Percentiles rank a stretch among this genome's conserved stretches.
Conservation (phyloP, 2,888 invertebrate species). For the Odontothrips loti region DNA sequence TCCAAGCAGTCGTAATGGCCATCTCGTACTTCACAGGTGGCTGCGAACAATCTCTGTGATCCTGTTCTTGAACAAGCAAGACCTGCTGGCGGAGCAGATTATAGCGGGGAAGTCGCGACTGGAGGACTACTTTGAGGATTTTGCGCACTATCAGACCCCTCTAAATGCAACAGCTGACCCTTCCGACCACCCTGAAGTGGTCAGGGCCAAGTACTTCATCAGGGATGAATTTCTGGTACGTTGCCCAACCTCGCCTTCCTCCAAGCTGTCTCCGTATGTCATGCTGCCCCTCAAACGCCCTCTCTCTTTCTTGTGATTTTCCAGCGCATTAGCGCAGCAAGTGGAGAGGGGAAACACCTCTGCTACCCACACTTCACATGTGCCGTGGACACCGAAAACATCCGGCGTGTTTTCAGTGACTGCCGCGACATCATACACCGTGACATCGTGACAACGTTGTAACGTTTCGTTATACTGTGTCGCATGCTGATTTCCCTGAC, state of each 20-base stretch:
- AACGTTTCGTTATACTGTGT: too few species aligned
- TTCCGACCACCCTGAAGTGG: constrained; percentile 69
- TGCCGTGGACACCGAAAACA: constrained; percentile 99
- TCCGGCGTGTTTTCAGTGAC: constrained; percentile 99
- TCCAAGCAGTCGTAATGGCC: too few species aligned
- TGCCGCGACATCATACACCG: constrained; percentile 99
- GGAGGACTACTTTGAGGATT: constrained; percentile 98
- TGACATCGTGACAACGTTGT: too few species aligned
- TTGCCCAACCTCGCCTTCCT: too few species aligned
- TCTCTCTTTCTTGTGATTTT: constrained; percentile 44
- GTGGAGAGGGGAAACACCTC: constrained; percentile 98
- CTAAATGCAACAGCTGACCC: constrained; percentile 65
- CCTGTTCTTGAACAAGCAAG: constrained; percentile 99
- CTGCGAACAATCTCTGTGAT: constrained; percentile 99
- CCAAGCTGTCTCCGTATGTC: too few species aligned
- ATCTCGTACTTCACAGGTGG: too few species aligned
- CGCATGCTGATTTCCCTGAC: too few species aligned
- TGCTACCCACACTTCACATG: constrained; percentile 99
- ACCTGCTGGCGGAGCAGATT: constrained; percentile 97
- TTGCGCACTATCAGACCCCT: constrained; percentile 75
- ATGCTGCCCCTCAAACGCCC: too few species aligned
- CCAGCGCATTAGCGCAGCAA: constrained; percentile 98
- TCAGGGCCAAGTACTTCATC: constrained; percentile 99
- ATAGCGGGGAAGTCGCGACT: constrained; percentile 96
- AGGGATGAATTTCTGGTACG: constrained; percentile 98